These are phyloP conservation scores for Lasioglossum morio DNA, from an alignment of 2,888 invertebrate genomes.

Conservation along the genomic window DNA sequence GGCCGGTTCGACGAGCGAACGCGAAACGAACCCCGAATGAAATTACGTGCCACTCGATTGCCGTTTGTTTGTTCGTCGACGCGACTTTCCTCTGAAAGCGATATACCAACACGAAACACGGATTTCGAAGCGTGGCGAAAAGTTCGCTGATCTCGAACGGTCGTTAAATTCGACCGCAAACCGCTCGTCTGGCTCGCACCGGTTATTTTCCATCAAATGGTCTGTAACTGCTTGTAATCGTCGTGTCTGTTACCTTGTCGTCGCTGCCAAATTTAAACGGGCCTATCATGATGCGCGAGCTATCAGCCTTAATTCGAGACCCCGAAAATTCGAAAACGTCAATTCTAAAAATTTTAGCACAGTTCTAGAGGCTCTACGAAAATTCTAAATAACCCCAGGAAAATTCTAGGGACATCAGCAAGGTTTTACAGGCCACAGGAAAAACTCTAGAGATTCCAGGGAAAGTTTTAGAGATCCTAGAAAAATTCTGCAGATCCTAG, in stretches of 20 bases:
- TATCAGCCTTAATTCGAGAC: no score
- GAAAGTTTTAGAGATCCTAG: no score
- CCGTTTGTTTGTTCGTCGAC: background rate
- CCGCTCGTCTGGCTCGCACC: background rate
- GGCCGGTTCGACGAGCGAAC: background rate
- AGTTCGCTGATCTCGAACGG: background rate
- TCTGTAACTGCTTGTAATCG: background rate
- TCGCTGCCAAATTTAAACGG: no score
- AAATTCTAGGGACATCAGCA: background rate
- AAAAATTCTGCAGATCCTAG: background rate
- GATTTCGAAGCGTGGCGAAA: background rate
- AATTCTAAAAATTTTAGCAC: no score
- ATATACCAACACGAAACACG: background rate
- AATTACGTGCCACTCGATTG: background rate
- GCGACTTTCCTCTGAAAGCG: background rate
- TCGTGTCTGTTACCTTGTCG: background rate
- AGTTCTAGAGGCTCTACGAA: no score
- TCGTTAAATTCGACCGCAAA: slow-evolving; percentile 1
- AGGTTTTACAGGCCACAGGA: background rate
- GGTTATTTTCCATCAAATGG: background rate
- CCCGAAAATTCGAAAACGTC: no score
- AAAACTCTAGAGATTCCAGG: no score
- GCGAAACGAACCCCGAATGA: background rate
- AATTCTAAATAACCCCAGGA: background rate
- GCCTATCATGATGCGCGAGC: background rate